Conservation (phyloP, 2,113 vertebrate genomes). For the Hydrolagus affinis region DNA sequence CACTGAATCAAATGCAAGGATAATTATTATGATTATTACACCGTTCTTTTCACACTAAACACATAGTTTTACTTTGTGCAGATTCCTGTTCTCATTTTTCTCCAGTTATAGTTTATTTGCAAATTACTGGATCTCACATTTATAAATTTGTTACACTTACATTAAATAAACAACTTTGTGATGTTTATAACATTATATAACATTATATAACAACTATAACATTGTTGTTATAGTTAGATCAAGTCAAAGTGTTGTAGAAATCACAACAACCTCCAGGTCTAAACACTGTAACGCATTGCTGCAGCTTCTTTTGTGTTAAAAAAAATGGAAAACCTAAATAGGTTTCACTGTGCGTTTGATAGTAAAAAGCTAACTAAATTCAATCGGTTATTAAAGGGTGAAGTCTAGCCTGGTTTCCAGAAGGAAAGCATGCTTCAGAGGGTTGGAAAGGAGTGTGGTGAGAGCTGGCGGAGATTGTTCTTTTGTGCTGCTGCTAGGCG, state of each 20-base stretch:
- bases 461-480: conserved; percentile 3
- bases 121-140: no score
- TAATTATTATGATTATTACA: no score
- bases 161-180: no score
- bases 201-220: no score
- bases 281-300: not conserved
- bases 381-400: not conserved
- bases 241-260: not conserved
- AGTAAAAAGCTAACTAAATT: not conserved
- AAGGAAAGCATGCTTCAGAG: not conserved
- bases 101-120: no score
- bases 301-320: not conserved
- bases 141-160: no score
- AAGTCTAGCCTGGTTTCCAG: conserved; percentile 1
- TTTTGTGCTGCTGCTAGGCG: not conserved
- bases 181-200: no score
- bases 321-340: no score
- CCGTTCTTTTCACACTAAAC: no score
- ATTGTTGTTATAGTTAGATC: not conserved
- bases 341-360: not conserved
- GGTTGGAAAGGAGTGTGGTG: not conserved
- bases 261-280: not conserved
- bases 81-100: no score
- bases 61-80: no score
- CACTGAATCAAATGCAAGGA: no score